Evolutionary conservation across 2,888 invertebrate genomes (phyloP).

Genomic region (Agrotis ipsilon): DNA sequence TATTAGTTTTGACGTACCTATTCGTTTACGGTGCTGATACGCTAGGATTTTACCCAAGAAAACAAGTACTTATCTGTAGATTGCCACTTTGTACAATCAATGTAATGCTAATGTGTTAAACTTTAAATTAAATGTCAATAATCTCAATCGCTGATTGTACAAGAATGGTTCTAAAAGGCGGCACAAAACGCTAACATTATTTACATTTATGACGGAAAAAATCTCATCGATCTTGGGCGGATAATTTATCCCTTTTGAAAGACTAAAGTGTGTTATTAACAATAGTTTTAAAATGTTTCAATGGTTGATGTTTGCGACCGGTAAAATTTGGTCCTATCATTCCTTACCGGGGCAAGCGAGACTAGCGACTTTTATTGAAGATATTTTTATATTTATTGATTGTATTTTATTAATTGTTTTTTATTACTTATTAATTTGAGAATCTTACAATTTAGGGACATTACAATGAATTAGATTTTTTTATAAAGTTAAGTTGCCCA

Average conservation of each 20-base stretch:
- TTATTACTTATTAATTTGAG: conserved; percentile 58
- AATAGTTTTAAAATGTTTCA: conserved; percentile 70
- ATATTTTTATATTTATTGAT: conserved; percentile 76
- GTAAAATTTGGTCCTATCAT: conserved; percentile 92
- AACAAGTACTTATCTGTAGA: conserved; percentile 49
- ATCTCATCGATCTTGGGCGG: conserved; percentile 44
- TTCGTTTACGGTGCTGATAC: conserved; percentile 57
- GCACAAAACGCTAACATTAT: conserved; percentile 52
- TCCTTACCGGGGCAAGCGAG: conserved; percentile 90
- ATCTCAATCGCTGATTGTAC: conserved; percentile 51
- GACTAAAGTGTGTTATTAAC: conserved; percentile 81
- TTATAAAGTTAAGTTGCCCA: conserved; percentile 57
- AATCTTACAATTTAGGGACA: conserved; percentile 46
- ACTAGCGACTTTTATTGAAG: conserved; percentile 73
- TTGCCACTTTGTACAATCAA: conserved; percentile 44
- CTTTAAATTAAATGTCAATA: conserved; percentile 37
- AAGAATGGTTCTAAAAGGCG: conserved; percentile 23
- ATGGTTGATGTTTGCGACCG: conserved; percentile 85
- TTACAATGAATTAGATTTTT: conserved; percentile 43
- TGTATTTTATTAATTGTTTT: conserved; percentile 54
- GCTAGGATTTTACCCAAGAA: conserved; percentile 43
- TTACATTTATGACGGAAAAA: conserved; percentile 44
- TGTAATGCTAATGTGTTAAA: conserved; percentile 28
- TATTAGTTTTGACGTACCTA: conserved; percentile 53
- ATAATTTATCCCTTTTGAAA: conserved; percentile 76